phyloP scores from a whole-genome alignment of 2,113 vertebrate species.

The Sinocyclocheilus maitianheensis region DNA sequence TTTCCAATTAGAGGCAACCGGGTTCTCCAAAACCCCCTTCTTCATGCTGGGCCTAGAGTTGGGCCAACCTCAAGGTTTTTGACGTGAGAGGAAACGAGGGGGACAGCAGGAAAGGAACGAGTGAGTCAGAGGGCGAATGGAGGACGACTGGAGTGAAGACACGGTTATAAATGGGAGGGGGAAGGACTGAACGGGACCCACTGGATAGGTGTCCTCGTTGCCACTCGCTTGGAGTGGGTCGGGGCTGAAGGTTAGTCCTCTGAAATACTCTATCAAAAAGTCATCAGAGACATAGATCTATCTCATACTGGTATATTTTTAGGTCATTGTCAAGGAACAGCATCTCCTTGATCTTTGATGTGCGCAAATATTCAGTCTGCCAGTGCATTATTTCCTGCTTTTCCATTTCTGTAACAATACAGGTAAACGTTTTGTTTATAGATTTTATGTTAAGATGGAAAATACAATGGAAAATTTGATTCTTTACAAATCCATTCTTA shows the following conservation, averaged over 20 bases:
- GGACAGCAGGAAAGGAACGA: conserved; percentile 28
- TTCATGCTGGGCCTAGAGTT: background rate
- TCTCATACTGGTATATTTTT: conserved; percentile 32
- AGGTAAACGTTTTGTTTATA: background rate
- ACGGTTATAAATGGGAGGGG: conserved; percentile 16
- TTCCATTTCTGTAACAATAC: background rate
- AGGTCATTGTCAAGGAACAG: background rate
- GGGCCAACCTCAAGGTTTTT: conserved; percentile 28
- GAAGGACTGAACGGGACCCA: background rate
- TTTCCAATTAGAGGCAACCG: conserved; percentile 58
- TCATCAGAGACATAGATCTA: conserved; percentile 26
- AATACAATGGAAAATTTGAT: background rate
- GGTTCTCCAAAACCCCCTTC: conserved; percentile 28
- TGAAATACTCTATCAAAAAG: conserved; percentile 6
- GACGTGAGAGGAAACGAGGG: conserved; percentile 49
- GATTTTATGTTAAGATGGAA: background rate
- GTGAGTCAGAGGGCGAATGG: conserved; percentile 45
- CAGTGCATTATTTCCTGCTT: background rate
- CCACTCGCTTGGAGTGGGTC: background rate
- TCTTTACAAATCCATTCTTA: background rate
- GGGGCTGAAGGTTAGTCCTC: conserved; percentile 2
- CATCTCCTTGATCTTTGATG: conserved; percentile 14
- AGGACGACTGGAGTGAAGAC: conserved; percentile 9
- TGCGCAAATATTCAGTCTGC: background rate
- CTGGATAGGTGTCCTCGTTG: conserved; percentile 38